phyloP scores from a whole-genome alignment of 2,888 invertebrate genomes.

The Ferrisia virgata region DNA sequence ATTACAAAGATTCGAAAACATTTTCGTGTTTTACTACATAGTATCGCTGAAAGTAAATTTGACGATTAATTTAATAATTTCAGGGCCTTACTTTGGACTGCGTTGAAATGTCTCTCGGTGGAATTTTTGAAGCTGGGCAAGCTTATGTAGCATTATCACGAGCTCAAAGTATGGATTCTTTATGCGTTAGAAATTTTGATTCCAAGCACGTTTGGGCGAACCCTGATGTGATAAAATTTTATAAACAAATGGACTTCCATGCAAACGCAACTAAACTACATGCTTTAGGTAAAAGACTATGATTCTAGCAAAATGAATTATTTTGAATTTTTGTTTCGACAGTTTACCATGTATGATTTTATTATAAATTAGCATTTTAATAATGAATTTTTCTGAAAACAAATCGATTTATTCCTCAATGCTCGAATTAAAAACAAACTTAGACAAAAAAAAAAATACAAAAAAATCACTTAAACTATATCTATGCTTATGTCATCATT shows the following conservation, averaged over 20 bases:
- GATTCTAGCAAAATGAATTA: not conserved
- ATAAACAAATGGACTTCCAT: constrained; percentile 64
- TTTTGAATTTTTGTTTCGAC: not conserved
- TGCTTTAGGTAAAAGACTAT: constrained; percentile 28
- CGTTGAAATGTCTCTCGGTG: constrained; percentile 86
- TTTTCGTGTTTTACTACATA: not conserved
- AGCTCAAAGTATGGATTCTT: constrained; percentile 78
- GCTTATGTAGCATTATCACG: constrained; percentile 93
- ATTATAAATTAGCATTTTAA: not conserved
- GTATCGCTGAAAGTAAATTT: not conserved
- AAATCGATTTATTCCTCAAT: not conserved
- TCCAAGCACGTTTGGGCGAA: constrained; percentile 85
- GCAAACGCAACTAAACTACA: constrained; percentile 64
- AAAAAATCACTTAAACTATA: not conserved
- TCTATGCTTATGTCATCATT: not conserved
- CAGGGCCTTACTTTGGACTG: constrained; percentile 92
- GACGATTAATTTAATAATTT: constrained; percentile 46
- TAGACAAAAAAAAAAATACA: not conserved
- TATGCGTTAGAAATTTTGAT: constrained; percentile 85
- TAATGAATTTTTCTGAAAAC: not conserved
- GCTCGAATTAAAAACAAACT: not conserved
- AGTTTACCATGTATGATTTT: too few relatives aligned
- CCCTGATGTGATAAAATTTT: constrained; percentile 77
- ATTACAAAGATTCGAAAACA: not conserved
- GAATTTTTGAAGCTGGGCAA: constrained; percentile 94